phyloP scores from a whole-genome alignment of 35 echinoderm and acorn worm species.

The Anneissia japonica region DNA sequence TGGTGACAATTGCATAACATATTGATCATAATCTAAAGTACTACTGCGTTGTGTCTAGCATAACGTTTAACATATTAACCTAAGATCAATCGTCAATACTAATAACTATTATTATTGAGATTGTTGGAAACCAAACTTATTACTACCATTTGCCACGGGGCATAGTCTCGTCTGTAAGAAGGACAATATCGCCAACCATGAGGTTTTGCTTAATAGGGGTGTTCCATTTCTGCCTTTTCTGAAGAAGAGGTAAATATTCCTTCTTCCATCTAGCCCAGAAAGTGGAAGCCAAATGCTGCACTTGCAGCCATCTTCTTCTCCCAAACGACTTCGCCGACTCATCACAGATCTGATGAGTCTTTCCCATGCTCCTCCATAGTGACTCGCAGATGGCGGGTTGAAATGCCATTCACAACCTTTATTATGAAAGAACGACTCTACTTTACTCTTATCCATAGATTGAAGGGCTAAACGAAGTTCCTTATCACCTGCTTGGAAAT shows the following conservation, averaged over 20 bases:
- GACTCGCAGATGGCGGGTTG: conserved; percentile 16
- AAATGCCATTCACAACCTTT: conserved; percentile 1
- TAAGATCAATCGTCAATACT: too few relatives aligned
- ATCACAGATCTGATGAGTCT: conserved; percentile 6
- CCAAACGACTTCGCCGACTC: too few relatives aligned
- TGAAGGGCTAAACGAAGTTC: conserved; percentile 1
- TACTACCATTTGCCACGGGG: conserved; percentile 5
- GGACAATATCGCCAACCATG: conserved; percentile 31
- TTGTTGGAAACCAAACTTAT: too few relatives aligned
- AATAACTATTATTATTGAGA: too few relatives aligned
- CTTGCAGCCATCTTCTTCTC: conserved; percentile 38
- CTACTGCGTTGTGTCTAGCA: too few relatives aligned
- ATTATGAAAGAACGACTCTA: not conserved
- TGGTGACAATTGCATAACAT: too few relatives aligned
- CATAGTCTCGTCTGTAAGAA: conserved; percentile 23
- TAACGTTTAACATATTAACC: too few relatives aligned
- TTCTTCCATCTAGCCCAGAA: conserved; percentile 48
- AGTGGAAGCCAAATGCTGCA: conserved; percentile 49
- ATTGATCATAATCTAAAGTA: too few relatives aligned
- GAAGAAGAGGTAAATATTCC: conserved; percentile 45
- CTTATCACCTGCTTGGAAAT: conserved; percentile 19
- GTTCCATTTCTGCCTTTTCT: conserved; percentile 37
- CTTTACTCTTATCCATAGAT: not conserved
- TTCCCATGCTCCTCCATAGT: conserved; percentile 6
- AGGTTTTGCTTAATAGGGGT: conserved; percentile 1